Percentiles rank a stretch among this genome's conserved stretches.
These are phyloP conservation scores for Orthosia incerta DNA, from an alignment of 2,888 invertebrate species.

Conservation along the genomic window DNA sequence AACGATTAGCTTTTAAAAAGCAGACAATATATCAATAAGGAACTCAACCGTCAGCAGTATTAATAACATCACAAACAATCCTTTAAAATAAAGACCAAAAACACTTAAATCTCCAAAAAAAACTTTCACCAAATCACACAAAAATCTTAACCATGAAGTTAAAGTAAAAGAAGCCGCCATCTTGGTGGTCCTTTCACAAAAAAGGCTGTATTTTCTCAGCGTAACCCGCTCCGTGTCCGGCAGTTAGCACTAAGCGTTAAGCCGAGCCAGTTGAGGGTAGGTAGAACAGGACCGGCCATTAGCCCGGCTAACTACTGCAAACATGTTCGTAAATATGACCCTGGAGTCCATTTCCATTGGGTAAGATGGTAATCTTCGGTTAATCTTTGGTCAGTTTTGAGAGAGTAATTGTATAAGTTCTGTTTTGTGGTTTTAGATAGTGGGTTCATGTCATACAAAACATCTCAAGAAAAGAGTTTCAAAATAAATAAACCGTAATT, in stretches of 20 bases:
- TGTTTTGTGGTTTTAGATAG: too few species aligned
- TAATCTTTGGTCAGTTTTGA: not conserved
- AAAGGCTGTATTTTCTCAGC: constrained; percentile 61
- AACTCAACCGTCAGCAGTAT: constrained; percentile 8
- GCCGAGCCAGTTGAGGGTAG: constrained; percentile 55
- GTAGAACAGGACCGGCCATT: constrained; percentile 80
- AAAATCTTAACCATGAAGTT: constrained; percentile 54
- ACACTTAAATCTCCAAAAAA: constrained; percentile 38
- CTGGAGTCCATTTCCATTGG: constrained; percentile 41
- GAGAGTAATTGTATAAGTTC: not conserved
- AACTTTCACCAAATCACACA: constrained; percentile 45
- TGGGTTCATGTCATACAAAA: too few species aligned
- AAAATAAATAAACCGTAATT: not conserved
- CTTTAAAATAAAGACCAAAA: constrained; percentile 41
- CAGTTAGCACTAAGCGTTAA: constrained; percentile 64
- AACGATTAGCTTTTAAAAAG: not conserved
- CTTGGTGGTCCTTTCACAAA: constrained; percentile 66
- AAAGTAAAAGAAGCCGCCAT: constrained; percentile 53
- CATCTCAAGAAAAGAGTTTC: too few species aligned
- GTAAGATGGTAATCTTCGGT: not conserved
- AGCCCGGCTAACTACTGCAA: constrained; percentile 80
- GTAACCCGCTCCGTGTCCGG: constrained; percentile 60
- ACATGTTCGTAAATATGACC: constrained; percentile 80
- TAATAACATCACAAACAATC: constrained; percentile 33
- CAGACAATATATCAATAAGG: not conserved